Percentiles rank a stretch among this genome's conserved stretches.
Conservation (phyloP, 1,140 invertebrate genomes). For the Parapsyche elsis region DNA sequence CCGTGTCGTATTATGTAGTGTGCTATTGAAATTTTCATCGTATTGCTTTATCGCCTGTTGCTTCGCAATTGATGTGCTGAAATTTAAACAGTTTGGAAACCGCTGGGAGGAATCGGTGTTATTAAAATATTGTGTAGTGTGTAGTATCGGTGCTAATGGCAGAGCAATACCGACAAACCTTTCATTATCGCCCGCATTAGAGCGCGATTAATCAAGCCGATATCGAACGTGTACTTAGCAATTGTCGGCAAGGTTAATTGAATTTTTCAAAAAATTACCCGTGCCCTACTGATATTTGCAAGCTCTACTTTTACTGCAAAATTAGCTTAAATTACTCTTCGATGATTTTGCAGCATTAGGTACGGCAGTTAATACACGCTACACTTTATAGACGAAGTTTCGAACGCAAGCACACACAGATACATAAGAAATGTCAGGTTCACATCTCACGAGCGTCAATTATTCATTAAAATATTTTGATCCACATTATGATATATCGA, state of each 20-base stretch:
- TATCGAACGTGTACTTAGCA: constrained; percentile 13
- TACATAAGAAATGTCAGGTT: too few species aligned
- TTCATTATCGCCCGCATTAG: constrained; percentile 39
- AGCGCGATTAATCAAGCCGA: constrained; percentile 29
- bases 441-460: too few species aligned
- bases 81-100: neutral
- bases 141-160: neutral
- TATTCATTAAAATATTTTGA: too few species aligned
- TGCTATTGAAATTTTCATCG: too few species aligned
- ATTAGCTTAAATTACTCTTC: neutral
- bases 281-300: neutral
- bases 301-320: neutral
- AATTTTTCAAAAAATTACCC: constrained; percentile 1
- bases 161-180: constrained; percentile 6
- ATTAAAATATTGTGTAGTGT: neutral
- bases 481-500: neutral
- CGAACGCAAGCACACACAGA: too few species aligned
- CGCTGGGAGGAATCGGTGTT: neutral
- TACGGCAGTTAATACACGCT: too few species aligned
- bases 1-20: too few species aligned
- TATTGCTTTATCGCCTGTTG: too few species aligned
- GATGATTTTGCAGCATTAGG: too few species aligned
- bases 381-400: too few species aligned
- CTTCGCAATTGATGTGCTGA: too few species aligned
- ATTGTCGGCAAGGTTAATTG: constrained; percentile 28